Conservation (phyloP, 2,888 invertebrate species). For the Orthosia incerta region DNA sequence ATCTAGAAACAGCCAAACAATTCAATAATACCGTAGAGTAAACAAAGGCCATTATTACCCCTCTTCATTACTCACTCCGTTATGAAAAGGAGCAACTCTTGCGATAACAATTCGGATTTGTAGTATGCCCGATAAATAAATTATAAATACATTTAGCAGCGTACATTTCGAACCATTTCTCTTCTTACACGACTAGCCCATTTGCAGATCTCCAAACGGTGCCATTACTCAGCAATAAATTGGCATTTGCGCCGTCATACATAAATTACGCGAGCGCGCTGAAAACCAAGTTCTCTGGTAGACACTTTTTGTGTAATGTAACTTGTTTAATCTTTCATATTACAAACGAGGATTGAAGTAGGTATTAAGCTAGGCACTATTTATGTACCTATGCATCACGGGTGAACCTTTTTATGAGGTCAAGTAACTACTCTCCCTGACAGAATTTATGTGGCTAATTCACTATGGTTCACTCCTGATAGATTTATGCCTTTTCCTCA, state of each 20-base stretch:
- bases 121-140: conserved; percentile 88
- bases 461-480: conserved; percentile 71
- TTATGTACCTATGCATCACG: conserved; percentile 28
- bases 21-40: conserved; percentile 34
- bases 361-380: conserved; percentile 23
- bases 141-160: conserved; percentile 90
- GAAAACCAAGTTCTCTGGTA: conserved; percentile 86
- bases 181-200: conserved; percentile 89
- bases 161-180: conserved; percentile 89
- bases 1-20: conserved; percentile 11
- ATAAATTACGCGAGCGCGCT: conserved; percentile 88
- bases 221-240: conserved; percentile 91
- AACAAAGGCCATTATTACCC: conserved; percentile 57
- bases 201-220: conserved; percentile 90
- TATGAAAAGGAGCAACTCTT: conserved; percentile 76
- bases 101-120: conserved; percentile 86
- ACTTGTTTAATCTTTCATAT: conserved; percentile 71
- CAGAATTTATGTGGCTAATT: conserved; percentile 75
- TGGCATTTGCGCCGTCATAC: conserved; percentile 91
- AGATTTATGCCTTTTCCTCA: conserved; percentile 73
- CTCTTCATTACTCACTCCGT: conserved; percentile 74
- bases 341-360: conserved; percentile 43
- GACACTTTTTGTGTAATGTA: conserved; percentile 82
- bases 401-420: conserved; percentile 62
- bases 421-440: conserved; percentile 62